Base-by-base conservation (phyloP, 2,113 vertebrate species). In the Cinclus cinclus region DNA sequence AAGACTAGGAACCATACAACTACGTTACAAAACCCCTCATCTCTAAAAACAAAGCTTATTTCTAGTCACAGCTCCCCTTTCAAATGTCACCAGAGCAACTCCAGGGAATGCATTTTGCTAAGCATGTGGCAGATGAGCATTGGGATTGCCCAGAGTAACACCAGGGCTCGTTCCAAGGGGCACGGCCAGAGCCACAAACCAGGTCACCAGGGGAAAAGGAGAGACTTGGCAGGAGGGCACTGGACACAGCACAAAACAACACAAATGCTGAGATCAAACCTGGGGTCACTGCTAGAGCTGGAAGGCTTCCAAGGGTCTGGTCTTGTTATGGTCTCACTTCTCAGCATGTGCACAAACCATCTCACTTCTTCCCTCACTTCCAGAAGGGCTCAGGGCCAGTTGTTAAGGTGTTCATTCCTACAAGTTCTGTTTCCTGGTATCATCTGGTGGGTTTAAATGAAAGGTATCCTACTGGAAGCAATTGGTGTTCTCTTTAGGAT, bases 171-270 rank as follows among this genome's bases (percentile, higher is more conserved):
- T 28, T 46, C 44, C 64, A n/a, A 69, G 30, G 10, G 55, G 5
- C 52, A 44, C 7, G 9, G 31, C 27, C 46, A 67, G 63, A 65
- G 28, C 44, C 46, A 50, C 0, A 0, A 56, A 20, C 4, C 20
- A 68, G 25, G 46, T 25, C 13, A 74, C 33, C 56, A 6, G 1
- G 14, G 65, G 7, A 44, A 68, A 71, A 67, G 37, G 24, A 52
- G 22, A 50, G 16, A 30, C 44, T 5, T 60, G 62, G 64, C 42
- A 89, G 47, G 42, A 86, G 23, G 47, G 49, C 47, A 27, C 60
- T 28, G 28, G 44, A 17, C 16, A 16, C 4, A 10, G 31, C 53
- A 73, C 35, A 60, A 22, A 75, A n/a, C 49, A 62, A 9, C 10
- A 23, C 3, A 3, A 25, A 13, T 41, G n/a, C 24, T 25, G 10